Evolutionary conservation across 2,797 vertebrate species (phyloP), one percentile per base, ranked within the genome.

Genomic region (Babyrousa celebensis): DNA sequence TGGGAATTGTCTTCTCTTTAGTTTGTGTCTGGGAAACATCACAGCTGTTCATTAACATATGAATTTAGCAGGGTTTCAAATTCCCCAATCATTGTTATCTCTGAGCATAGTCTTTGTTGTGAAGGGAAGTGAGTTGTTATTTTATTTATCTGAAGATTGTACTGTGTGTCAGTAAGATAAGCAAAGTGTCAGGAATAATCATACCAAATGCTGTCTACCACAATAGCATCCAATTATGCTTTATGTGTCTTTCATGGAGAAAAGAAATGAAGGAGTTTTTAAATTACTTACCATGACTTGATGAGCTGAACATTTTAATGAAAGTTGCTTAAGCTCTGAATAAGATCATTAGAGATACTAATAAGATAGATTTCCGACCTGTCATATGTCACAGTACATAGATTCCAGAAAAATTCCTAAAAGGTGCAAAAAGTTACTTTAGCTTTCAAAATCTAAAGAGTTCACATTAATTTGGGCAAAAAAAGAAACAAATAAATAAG

Each of bases 41-140:
- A 98, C 98, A 99, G 98, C 98, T 98, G 98, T 98, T 99, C 98
- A 98, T 98, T 99, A 98, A 88, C 98, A 98, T 98, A 98, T 98
- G 98, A 98, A 99, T 99, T 98, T 98, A 98, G 80, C 70, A 97
- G 97, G 97, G 96, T 98, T 98, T 98, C 96, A 98, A 98, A 98
- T 98, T 97, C 96, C 85, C 91, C 97, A 93, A 96, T 97, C 97
- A 98, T 97, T 98, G 97, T 98, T 98, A 97, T 98, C 98, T 97
- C 96, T 96, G 95, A 97, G 93, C 97, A 96, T 97, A 97, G 94
- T 82, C 96, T 98, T 98, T 98, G 97, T 96, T 97, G 54, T 96
- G 97, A 98, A 98, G 72, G 91, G 96, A 98, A 93, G 90, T 98
- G 98, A 97, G 97, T 91, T 98, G 96, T 98, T 98, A 98, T 98